Conservation (phyloP, 2,888 invertebrate species). For the Catocala fraxini region DNA sequence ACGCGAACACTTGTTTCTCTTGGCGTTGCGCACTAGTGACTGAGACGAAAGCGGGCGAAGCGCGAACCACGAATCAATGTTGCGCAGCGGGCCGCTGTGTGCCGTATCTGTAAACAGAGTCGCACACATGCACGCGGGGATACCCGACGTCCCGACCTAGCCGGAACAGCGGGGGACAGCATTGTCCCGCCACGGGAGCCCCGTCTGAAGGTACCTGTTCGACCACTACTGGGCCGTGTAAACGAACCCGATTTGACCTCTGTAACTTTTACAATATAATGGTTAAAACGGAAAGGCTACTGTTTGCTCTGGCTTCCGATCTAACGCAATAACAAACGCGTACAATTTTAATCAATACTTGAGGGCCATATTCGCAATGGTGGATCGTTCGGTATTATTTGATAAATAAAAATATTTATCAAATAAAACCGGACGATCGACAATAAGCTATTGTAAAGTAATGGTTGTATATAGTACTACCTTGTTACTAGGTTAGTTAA, state of each 20-base stretch:
- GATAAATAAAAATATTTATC: conserved; percentile 9
- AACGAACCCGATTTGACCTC: conserved; percentile 69
- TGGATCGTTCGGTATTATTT: too few species aligned
- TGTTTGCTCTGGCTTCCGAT: conserved; percentile 25
- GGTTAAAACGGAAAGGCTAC: conserved; percentile 33
- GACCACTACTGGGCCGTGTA: conserved; percentile 56
- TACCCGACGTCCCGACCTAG: conserved; percentile 41
- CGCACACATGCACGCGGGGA: conserved; percentile 62
- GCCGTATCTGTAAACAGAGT: conserved; percentile 57
- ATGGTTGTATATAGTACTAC: too few species aligned
- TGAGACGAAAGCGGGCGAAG: conserved; percentile 71
- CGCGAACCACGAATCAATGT: conserved; percentile 84
- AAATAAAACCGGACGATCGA: conserved; percentile 12
- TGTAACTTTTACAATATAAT: conserved; percentile 32
- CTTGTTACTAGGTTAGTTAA: too few species aligned
- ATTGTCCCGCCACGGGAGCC: conserved; percentile 65
- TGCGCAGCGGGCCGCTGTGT: conserved; percentile 75
- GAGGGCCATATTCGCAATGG: neutral
- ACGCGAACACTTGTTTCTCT: conserved; percentile 76
- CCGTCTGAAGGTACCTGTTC: conserved; percentile 68
- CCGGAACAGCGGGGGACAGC: conserved; percentile 55
- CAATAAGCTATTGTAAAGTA: too few species aligned
- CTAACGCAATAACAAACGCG: conserved; percentile 9
- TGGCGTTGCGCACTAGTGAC: conserved; percentile 86
- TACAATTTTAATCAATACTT: neutral